Evolutionary conservation across 2,113 vertebrate genomes (phyloP).

Genomic region (Lutjanus erythropterus): DNA sequence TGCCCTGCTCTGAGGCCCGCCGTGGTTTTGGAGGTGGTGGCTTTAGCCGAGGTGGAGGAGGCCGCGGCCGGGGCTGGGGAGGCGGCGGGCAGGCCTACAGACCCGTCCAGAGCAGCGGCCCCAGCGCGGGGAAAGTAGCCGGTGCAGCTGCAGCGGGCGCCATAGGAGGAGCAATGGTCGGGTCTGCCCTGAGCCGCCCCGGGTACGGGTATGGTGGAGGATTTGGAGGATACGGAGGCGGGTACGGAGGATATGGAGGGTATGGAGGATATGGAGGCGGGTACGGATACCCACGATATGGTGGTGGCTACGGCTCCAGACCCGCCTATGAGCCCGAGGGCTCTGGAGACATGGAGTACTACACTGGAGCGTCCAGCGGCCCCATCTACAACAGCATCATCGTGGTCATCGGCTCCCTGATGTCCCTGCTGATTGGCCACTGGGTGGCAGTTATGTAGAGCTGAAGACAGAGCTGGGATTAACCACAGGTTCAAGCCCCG

Average conservation of each 20-base stretch:
- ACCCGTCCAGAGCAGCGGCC: slow-evolving; percentile 70
- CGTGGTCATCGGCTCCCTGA: slow-evolving; percentile 72
- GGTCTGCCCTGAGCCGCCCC: slow-evolving; percentile 82
- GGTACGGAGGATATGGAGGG: slow-evolving; percentile 30
- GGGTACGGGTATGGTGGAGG: slow-evolving; percentile 70
- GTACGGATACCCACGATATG: slow-evolving; percentile 43
- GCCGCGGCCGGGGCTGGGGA: slow-evolving; percentile 59
- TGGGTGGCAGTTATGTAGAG: slow-evolving; percentile 71
- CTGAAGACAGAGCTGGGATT: slow-evolving; percentile 11
- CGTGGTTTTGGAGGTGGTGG: slow-evolving; percentile 54
- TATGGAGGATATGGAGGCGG: slow-evolving; percentile 58
- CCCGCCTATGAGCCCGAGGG: slow-evolving; percentile 74
- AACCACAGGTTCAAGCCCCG: not conserved
- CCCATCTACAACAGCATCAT: slow-evolving; percentile 76
- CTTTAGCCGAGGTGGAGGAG: slow-evolving; percentile 54
- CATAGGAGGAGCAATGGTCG: slow-evolving; percentile 80
- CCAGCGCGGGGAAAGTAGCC: slow-evolving; percentile 80
- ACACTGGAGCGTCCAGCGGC: slow-evolving; percentile 69
- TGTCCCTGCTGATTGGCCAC: slow-evolving; percentile 73
- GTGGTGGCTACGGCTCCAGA: slow-evolving; percentile 52
- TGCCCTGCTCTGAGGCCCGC: slow-evolving; percentile 69
- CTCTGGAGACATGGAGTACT: slow-evolving; percentile 77
- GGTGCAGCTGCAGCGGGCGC: slow-evolving; percentile 85
- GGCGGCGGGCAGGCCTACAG: slow-evolving; percentile 49
- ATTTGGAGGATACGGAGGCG: slow-evolving; percentile 57